These are phyloP conservation scores for Heliconius charithonia DNA, from an alignment of 2,888 invertebrate species.

Conservation along the genomic window DNA sequence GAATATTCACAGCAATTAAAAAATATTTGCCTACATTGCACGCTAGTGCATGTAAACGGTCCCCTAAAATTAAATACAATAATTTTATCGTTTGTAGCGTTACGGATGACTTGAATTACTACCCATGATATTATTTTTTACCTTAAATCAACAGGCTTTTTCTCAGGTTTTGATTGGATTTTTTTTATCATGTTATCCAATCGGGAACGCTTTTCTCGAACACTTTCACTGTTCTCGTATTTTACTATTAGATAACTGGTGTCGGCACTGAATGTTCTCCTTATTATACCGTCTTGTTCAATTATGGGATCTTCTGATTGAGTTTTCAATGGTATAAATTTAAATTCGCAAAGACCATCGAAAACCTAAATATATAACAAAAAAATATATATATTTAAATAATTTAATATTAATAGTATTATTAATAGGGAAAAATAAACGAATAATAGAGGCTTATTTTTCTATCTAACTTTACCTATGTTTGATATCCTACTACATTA, in stretches of 20 bases:
- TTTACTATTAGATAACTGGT: conserved; percentile 72
- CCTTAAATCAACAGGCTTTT: conserved; percentile 71
- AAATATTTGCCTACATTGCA: conserved; percentile 75
- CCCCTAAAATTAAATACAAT: conserved; percentile 59
- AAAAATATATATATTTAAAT: not conserved
- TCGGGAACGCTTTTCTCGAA: conserved; percentile 56
- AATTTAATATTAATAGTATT: not conserved
- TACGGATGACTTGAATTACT: conserved; percentile 4
- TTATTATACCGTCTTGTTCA: conserved; percentile 60
- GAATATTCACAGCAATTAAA: conserved; percentile 80
- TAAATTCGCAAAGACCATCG: conserved; percentile 63
- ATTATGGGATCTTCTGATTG: conserved; percentile 48
- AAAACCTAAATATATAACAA: conserved; percentile 54
- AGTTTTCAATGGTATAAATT: conserved; percentile 62
- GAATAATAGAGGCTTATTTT: not conserved
- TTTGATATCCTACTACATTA: not conserved
- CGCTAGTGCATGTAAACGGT: conserved; percentile 75
- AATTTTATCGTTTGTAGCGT: not conserved
- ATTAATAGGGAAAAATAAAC: not conserved
- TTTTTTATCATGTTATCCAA: conserved; percentile 58
- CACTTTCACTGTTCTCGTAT: conserved; percentile 60
- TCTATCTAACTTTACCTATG: not conserved
- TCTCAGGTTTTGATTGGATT: conserved; percentile 59
- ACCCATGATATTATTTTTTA: conserved; percentile 43
- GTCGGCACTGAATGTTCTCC: conserved; percentile 61